Percentiles rank a stretch among this genome's conserved stretches.
phyloP scores from a whole-genome alignment of 2,113 vertebrate genomes.

The Peromyscus polionotus region DNA sequence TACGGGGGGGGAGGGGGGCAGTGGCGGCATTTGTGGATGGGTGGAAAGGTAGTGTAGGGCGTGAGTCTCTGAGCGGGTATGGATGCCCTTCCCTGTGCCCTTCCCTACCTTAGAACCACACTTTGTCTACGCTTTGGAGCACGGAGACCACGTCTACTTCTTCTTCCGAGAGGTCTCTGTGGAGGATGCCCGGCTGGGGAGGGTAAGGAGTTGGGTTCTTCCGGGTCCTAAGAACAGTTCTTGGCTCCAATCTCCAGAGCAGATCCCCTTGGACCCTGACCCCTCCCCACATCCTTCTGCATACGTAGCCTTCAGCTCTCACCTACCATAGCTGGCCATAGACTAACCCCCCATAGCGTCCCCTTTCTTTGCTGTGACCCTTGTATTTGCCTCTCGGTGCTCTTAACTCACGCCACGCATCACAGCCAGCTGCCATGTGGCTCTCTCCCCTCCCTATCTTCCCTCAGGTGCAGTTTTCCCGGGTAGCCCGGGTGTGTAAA shows the following conservation, averaged over 20 bases:
- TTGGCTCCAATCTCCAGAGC: not conserved
- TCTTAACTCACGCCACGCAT: not conserved
- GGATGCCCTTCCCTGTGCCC: not conserved
- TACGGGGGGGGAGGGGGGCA: too few relatives aligned
- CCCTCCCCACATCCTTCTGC: not conserved
- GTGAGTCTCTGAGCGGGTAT: not conserved
- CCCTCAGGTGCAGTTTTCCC: conserved; percentile 94
- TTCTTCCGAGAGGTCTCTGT: conserved; percentile 98
- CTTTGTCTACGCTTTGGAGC: conserved; percentile 95
- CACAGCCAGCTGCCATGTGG: not conserved
- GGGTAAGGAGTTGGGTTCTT: conserved; percentile 89
- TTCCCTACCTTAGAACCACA: conserved; percentile 91
- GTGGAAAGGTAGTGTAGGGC: accelerated
- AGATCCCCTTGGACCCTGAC: not conserved
- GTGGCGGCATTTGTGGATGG: accelerated
- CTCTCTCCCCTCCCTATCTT: not conserved
- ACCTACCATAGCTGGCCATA: not conserved
- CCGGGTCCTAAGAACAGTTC: not conserved
- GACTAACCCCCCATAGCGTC: accelerated
- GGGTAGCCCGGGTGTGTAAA: conserved; percentile 96
- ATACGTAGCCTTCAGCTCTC: not conserved
- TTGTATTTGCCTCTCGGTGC: not conserved
- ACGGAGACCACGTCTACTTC: conserved; percentile 95
- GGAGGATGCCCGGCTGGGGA: conserved; percentile 94
- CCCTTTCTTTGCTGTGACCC: not conserved